Conservation (phyloP, 2,113 vertebrate species). For the human region DNA sequence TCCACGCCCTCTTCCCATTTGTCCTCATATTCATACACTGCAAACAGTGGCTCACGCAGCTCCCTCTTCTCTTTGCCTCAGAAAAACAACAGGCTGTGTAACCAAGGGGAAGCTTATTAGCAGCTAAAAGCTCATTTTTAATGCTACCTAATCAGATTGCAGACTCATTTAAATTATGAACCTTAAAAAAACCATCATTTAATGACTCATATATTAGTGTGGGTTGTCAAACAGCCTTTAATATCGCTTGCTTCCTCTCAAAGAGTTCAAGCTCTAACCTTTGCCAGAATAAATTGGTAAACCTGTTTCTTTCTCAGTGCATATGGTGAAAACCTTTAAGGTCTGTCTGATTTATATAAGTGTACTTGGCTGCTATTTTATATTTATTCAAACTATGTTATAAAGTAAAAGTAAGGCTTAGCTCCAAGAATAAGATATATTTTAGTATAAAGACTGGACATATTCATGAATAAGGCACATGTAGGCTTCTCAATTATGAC, state of each 20-base stretch:
- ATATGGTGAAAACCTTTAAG: constrained; percentile 76
- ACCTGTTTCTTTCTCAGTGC: constrained; percentile 70
- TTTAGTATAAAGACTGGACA: constrained; percentile 57
- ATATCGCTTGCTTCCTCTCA: constrained; percentile 51
- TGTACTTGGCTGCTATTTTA: constrained; percentile 63
- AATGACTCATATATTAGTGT: constrained; percentile 64
- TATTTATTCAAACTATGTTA: constrained; percentile 42
- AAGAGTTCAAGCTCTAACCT: constrained; percentile 54
- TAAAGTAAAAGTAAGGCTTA: constrained; percentile 22
- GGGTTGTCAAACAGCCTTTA: constrained; percentile 56
- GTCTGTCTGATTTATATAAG: constrained; percentile 67
- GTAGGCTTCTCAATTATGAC: not conserved
- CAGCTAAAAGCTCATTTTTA: constrained; percentile 74
- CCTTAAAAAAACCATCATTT: constrained; percentile 35
- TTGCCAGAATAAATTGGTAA: constrained; percentile 74
- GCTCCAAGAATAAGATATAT: constrained; percentile 50
- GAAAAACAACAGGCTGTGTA: constrained; percentile 74
- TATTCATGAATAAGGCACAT: not conserved
- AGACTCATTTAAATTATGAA: constrained; percentile 64
- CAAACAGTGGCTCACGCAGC: constrained; percentile 58
- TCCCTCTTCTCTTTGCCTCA: constrained; percentile 49
- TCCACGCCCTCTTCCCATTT: constrained; percentile 72
- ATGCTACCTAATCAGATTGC: constrained; percentile 67
- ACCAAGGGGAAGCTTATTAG: constrained; percentile 70
- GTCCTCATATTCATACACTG: constrained; percentile 49